Evolutionary conservation across 2,888 invertebrate genomes (phyloP).

Genomic region (Mantis religiosa): DNA sequence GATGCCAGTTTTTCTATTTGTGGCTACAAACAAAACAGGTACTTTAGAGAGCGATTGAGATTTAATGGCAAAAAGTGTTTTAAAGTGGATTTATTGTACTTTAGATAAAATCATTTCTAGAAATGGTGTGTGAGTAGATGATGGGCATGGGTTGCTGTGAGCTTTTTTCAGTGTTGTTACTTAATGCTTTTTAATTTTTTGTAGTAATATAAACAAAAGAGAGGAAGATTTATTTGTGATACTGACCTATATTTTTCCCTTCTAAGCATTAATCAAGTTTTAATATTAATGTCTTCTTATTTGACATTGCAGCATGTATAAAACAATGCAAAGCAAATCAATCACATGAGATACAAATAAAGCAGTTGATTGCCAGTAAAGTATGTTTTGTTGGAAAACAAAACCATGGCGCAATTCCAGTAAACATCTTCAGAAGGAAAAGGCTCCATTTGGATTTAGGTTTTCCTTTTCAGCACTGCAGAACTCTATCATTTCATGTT

Average conservation of each 20-base stretch:
- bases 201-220: neutral
- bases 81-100: neutral
- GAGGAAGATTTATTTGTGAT: neutral
- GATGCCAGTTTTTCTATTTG: no score
- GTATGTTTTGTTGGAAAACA: conserved; percentile 30
- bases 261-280: conserved; percentile 1
- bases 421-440: conserved; percentile 24
- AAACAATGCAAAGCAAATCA: conserved; percentile 30
- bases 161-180: neutral
- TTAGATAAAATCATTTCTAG: neutral
- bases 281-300: conserved; percentile 31
- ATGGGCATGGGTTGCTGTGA: neutral
- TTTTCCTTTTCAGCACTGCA: conserved; percentile 30
- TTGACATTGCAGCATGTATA: conserved; percentile 33
- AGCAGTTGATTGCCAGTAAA: conserved; percentile 26
- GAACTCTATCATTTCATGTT: conserved; percentile 20
- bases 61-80: neutral
- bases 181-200: neutral
- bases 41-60: no score
- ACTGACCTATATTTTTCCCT: neutral
- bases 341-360: conserved; percentile 28
- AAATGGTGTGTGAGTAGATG: neutral
- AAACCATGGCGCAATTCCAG: conserved; percentile 26
- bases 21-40: no score
- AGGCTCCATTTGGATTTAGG: conserved; percentile 27